A percentile compares a stretch with the other conserved stretches of the same genome.
Evolutionary conservation across 2,888 invertebrate species (phyloP).

Genomic region (Schrankia costaestrigalis): DNA sequence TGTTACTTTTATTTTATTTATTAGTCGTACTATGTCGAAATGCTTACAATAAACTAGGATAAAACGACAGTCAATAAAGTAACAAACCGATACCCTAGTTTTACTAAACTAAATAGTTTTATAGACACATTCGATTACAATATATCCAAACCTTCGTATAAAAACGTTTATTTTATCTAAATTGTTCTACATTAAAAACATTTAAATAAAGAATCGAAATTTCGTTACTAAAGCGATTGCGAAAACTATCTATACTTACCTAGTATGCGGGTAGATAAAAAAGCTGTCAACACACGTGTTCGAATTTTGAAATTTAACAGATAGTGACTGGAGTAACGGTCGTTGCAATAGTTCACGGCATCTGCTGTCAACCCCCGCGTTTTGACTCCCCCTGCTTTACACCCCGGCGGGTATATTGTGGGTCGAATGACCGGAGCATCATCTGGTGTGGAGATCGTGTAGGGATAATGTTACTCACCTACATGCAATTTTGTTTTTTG

Average conservation of each 20-base stretch:
- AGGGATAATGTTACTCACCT: slow-evolving; percentile 32
- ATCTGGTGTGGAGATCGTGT: slow-evolving; percentile 53
- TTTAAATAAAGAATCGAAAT: slow-evolving; percentile 12
- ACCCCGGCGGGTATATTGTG: slow-evolving; percentile 31
- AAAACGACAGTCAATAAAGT: not conserved
- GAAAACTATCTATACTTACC: slow-evolving; percentile 44
- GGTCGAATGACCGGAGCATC: slow-evolving; percentile 52
- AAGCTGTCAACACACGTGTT: slow-evolving; percentile 76
- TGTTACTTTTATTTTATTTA: too few species aligned
- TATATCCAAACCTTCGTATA: too few species aligned
- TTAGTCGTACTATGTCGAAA: too few species aligned
- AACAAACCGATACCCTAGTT: too few species aligned
- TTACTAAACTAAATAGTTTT: slow-evolving; percentile 1
- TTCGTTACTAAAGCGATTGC: slow-evolving; percentile 27
- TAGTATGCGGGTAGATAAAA: slow-evolving; percentile 64
- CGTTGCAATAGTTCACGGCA: slow-evolving; percentile 52
- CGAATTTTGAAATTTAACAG: slow-evolving; percentile 63
- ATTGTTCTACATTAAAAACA: slow-evolving; percentile 15
- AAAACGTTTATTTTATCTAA: slow-evolving; percentile 14
- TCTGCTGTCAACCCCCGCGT: slow-evolving; percentile 59
- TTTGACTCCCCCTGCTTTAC: slow-evolving; percentile 28
- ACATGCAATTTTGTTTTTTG: slow-evolving; percentile 37
- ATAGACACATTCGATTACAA: not conserved
- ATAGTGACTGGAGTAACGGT: slow-evolving; percentile 77
- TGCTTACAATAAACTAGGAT: not conserved